Conservation (phyloP, 2,888 invertebrate species). For the Sesamia inferens region DNA sequence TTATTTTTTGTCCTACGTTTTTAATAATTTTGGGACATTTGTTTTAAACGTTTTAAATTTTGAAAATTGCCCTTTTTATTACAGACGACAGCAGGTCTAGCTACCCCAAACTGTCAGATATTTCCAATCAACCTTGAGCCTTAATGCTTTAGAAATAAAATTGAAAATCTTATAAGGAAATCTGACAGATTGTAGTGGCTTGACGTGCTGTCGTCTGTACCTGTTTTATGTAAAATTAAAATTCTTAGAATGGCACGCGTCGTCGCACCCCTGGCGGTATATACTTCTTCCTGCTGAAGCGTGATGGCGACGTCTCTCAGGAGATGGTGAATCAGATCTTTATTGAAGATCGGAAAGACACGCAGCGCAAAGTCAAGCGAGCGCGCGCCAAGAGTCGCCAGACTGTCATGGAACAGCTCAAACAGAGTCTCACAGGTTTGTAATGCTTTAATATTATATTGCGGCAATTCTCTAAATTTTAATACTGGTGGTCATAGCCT, state of each 20-base stretch:
- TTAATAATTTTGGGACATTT: too few species aligned
- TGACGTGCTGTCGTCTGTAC: too few species aligned
- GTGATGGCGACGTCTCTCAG: constrained; percentile 91
- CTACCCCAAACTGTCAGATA: too few species aligned
- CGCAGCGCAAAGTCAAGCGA: constrained; percentile 89
- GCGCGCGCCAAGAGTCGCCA: constrained; percentile 89
- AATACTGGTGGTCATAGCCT: neutral
- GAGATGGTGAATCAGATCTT: constrained; percentile 93
- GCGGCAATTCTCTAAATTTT: neutral
- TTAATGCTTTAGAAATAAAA: too few species aligned
- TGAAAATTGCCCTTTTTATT: too few species aligned
- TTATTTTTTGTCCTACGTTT: too few species aligned
- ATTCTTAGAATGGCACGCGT: constrained; percentile 92
- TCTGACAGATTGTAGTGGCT: too few species aligned
- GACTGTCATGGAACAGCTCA: constrained; percentile 92
- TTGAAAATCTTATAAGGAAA: too few species aligned
- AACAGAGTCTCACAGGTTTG: constrained; percentile 89
- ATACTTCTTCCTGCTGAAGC: constrained; percentile 94
- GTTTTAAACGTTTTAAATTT: too few species aligned
- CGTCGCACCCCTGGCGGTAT: constrained; percentile 96
- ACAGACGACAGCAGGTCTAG: too few species aligned
- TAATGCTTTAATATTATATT: neutral
- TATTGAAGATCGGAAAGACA: constrained; percentile 91
- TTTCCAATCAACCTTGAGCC: too few species aligned
- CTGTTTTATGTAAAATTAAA: neutral